These are phyloP conservation scores for Tetranychus piercei DNA, from an alignment of 2,888 invertebrate genomes.

Conservation along the genomic window DNA sequence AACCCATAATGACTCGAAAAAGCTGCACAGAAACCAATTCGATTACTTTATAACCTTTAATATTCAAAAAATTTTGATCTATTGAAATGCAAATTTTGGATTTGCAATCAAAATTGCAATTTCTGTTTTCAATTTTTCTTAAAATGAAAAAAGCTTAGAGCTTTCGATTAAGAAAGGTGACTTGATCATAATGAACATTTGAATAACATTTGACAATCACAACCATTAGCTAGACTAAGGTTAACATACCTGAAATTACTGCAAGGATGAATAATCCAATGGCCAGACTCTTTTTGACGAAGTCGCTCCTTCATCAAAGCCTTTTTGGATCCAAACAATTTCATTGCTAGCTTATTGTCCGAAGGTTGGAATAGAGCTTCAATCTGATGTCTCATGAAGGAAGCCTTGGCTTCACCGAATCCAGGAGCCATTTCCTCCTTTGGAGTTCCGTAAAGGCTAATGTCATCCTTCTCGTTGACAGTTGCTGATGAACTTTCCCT, in stretches of 20 bases:
- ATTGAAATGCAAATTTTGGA: too few species aligned
- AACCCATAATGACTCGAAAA: too few species aligned
- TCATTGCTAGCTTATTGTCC: slow-evolving; percentile 98
- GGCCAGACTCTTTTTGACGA: slow-evolving; percentile 89
- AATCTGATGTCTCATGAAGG: slow-evolving; percentile 72
- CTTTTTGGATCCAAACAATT: slow-evolving; percentile 96
- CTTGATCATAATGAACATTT: too few species aligned
- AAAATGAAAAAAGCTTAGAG: too few species aligned
- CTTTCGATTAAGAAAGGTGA: too few species aligned
- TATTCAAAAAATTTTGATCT: too few species aligned
- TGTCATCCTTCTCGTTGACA: slow-evolving; percentile 76
- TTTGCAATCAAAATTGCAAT: too few species aligned
- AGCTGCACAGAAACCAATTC: too few species aligned
- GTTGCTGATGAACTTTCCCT: slow-evolving; percentile 43
- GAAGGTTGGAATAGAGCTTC: slow-evolving; percentile 96
- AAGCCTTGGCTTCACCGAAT: slow-evolving; percentile 42
- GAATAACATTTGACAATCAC: too few species aligned
- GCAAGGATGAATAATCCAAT: slow-evolving; percentile 99
- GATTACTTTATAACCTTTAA: too few species aligned
- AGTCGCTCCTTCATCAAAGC: slow-evolving; percentile 95
- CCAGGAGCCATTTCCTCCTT: slow-evolving; percentile 70
- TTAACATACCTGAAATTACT: slow-evolving; percentile 78
- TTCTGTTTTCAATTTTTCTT: too few species aligned
- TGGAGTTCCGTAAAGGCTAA: slow-evolving; percentile 89
- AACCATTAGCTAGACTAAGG: too few species aligned